Conservation (phyloP, 2,797 vertebrate genomes). For the Hypotaenidia okinawae region DNA sequence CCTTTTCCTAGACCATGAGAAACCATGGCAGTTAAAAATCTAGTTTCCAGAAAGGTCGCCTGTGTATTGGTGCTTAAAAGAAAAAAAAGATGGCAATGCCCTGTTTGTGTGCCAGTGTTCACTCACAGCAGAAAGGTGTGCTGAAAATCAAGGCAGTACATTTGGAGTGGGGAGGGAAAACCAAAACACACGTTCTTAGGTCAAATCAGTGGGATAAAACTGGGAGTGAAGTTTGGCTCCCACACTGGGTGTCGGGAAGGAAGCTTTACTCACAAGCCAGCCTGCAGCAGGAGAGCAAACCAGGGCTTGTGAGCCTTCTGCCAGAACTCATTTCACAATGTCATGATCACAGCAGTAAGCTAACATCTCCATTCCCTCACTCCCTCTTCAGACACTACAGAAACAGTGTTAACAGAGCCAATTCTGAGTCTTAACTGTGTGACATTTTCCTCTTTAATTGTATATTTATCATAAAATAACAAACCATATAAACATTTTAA, state of each 20-base stretch:
- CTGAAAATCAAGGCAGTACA: not conserved
- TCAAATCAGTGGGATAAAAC: not conserved
- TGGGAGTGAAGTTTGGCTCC: not conserved
- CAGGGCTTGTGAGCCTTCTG: not conserved
- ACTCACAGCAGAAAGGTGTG: not conserved
- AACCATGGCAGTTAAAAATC: not conserved
- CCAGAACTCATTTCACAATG: not conserved
- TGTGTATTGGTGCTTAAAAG: not conserved
- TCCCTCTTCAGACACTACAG: not conserved
- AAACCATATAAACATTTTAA: constrained; percentile 63
- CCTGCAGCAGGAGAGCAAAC: not conserved
- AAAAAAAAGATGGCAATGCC: not conserved
- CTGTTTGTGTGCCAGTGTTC: not conserved
- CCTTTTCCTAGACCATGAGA: not conserved
- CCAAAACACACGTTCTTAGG: not conserved
- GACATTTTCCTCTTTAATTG: constrained; percentile 40
- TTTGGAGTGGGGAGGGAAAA: not conserved
- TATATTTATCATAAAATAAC: constrained; percentile 74
- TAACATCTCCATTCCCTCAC: not conserved
- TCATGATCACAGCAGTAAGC: not conserved
- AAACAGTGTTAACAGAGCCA: constrained; percentile 29
- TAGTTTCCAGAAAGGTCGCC: not conserved
- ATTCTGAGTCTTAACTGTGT: constrained; percentile 5
- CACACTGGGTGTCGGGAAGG: not conserved
- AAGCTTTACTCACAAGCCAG: not conserved